Evolutionary conservation across 2,797 vertebrate species (phyloP).

Genomic region (Xyrichtys novacula): DNA sequence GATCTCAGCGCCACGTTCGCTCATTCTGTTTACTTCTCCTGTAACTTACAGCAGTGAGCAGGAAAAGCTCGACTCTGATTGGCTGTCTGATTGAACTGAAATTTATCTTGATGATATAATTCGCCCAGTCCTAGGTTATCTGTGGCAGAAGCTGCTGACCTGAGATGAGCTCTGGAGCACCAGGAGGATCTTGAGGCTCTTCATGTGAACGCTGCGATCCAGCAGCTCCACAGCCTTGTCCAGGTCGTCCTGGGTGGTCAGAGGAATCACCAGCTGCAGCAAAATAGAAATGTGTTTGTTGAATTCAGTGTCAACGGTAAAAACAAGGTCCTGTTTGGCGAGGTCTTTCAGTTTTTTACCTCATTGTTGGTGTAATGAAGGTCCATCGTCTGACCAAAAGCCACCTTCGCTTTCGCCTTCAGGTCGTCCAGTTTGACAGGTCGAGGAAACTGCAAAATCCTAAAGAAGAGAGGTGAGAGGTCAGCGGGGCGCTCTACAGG

Average conservation of each 20-base stretch:
- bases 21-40: too few species aligned
- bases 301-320: too few species aligned
- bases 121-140: too few species aligned
- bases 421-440: slow-evolving; percentile 95
- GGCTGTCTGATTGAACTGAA: too few species aligned
- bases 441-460: slow-evolving; percentile 95
- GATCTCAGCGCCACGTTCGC: too few species aligned
- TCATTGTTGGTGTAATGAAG: slow-evolving; percentile 99
- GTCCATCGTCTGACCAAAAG: slow-evolving; percentile 97
- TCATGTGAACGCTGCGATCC: slow-evolving; percentile 98
- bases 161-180: slow-evolving; percentile 90
- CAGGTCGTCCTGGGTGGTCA: slow-evolving; percentile 96
- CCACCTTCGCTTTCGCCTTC: slow-evolving; percentile 92
- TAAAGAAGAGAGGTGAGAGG: slow-evolving; percentile 61
- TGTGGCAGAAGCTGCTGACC: slow-evolving; percentile 82
- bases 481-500: slow-evolving; percentile 1
- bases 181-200: slow-evolving; percentile 96
- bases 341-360: slow-evolving; percentile 76
- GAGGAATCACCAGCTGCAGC: slow-evolving; percentile 93
- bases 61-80: too few species aligned
- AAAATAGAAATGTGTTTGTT: background rate
- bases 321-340: too few species aligned
- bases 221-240: slow-evolving; percentile 97
- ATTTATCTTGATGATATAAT: too few species aligned
- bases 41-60: too few species aligned